These are phyloP conservation scores for Pocillopora verrucosa DNA, from an alignment of 64 coral and sea anemone genomes.

Conservation along the genomic window DNA sequence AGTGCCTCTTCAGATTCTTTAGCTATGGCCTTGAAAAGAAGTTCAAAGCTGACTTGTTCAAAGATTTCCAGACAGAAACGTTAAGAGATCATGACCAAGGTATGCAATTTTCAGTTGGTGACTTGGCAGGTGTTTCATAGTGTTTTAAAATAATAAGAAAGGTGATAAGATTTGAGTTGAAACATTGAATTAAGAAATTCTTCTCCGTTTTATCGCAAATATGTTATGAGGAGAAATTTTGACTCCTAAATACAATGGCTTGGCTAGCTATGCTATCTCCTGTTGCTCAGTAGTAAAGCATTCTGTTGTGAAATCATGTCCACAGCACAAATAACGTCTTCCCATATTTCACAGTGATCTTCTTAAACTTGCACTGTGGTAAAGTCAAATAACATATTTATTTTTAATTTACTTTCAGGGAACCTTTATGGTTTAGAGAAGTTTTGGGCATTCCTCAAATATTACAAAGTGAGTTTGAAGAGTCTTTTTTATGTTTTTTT, in stretches of 20 bases:
- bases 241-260: no score
- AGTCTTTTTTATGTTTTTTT: no score
- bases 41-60: slow-evolving; percentile 86
- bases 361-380: no score
- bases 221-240: background rate
- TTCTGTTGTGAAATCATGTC: background rate
- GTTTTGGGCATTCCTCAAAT: slow-evolving; percentile 99
- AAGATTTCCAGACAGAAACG: slow-evolving; percentile 92
- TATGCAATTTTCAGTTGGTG: background rate
- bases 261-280: background rate
- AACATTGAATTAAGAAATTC: background rate
- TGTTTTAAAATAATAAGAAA: background rate
- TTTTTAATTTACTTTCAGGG: slow-evolving; percentile 39
- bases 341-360: background rate
- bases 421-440: slow-evolving; percentile 99
- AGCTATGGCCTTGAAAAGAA: slow-evolving; percentile 97
- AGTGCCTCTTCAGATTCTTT: slow-evolving; percentile 96
- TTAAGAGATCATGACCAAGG: slow-evolving; percentile 87
- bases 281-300: background rate
- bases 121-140: background rate
- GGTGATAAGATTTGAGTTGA: background rate
- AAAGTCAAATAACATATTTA: background rate
- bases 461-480: slow-evolving; percentile 81
- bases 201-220: background rate
- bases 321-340: no score